These are phyloP conservation scores for Mesorhabditis spiculigera DNA, from an alignment of 2,888 invertebrate genomes.

Conservation along the genomic window DNA sequence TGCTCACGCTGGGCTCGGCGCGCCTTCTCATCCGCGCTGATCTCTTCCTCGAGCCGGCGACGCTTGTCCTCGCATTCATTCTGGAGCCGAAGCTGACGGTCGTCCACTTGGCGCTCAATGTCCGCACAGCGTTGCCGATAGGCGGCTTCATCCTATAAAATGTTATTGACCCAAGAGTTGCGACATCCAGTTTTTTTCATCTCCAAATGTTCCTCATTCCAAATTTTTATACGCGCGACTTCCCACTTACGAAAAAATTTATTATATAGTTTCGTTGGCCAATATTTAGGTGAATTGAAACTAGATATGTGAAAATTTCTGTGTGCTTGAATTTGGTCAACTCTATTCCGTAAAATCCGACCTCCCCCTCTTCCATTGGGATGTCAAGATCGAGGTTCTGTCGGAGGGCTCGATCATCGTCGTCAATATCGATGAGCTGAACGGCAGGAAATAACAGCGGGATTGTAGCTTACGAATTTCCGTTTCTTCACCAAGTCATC, in stretches of 20 bases:
- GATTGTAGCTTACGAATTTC: background rate
- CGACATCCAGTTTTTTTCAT: background rate
- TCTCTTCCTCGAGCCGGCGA: conserved; percentile 9
- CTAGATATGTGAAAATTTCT: no score
- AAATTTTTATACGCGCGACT: no score
- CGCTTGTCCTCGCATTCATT: conserved; percentile 8
- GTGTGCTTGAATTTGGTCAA: no score
- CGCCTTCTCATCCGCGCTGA: background rate
- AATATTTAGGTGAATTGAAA: no score
- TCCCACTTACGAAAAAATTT: no score
- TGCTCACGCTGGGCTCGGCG: background rate
- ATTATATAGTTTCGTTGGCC: no score
- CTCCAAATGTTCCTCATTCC: no score
- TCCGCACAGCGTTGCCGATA: background rate
- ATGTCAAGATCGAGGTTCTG: background rate
- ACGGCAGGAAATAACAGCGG: background rate
- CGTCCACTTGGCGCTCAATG: background rate
- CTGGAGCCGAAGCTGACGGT: conserved; percentile 1
- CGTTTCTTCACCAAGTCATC: background rate
- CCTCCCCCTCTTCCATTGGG: background rate
- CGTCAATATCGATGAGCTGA: background rate
- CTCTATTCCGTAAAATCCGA: no score
- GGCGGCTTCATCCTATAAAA: background rate
- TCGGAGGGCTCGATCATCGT: background rate
- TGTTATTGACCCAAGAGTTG: background rate